These are phyloP conservation scores for Ryuthela nishihirai DNA, from an alignment of 2,888 invertebrate species.

Conservation along the genomic window DNA sequence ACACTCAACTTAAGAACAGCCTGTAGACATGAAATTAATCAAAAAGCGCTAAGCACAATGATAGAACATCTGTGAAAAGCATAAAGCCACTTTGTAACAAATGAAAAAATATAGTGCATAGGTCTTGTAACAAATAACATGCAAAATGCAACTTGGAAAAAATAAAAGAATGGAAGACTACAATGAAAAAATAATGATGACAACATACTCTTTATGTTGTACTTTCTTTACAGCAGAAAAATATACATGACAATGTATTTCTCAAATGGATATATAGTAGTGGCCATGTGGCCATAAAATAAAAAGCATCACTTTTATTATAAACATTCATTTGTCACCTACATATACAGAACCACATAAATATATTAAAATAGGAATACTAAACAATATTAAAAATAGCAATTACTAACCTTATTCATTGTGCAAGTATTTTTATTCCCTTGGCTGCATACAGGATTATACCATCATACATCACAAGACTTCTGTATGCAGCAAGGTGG, in stretches of 20 bases:
- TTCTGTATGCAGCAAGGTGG: slow-evolving; percentile 31
- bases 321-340: slow-evolving; percentile 20
- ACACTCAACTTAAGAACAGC: too few relatives aligned
- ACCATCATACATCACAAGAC: slow-evolving; percentile 35
- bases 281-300: slow-evolving; percentile 26
- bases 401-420: slow-evolving; percentile 25
- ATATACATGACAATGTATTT: slow-evolving; percentile 28
- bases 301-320: slow-evolving; percentile 28
- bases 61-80: too few relatives aligned
- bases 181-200: slow-evolving; percentile 27
- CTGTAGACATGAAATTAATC: too few relatives aligned
- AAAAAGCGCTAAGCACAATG: too few relatives aligned
- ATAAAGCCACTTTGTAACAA: slow-evolving; percentile 33
- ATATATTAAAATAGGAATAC: slow-evolving; percentile 36
- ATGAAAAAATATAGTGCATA: slow-evolving; percentile 20
- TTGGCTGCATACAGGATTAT: slow-evolving; percentile 34
- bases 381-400: slow-evolving; percentile 38
- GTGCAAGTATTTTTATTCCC: slow-evolving; percentile 28
- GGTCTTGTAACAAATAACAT: slow-evolving; percentile 23
- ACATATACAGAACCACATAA: slow-evolving; percentile 32
- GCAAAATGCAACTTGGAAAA: slow-evolving; percentile 29
- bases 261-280: slow-evolving; percentile 15
- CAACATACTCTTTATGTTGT: slow-evolving; percentile 18
- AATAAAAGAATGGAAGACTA: slow-evolving; percentile 37
- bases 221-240: slow-evolving; percentile 29